Evolutionary conservation across 2,113 vertebrate species (phyloP), one percentile per base, ranked within the genome.

Genomic region (Catharus bicknelli): DNA sequence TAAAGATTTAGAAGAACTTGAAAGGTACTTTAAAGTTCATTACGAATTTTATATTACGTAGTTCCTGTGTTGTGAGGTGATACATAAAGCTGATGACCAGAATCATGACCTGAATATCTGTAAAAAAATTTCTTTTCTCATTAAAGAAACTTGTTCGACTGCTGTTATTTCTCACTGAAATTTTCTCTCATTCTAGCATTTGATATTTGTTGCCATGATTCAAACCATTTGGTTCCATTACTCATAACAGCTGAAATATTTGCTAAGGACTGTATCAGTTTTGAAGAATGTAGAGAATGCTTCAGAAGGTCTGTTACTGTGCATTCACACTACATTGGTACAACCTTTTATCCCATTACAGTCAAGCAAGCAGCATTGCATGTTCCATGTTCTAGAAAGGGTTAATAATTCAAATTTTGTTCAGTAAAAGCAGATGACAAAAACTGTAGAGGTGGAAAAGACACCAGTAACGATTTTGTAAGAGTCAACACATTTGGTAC

Each of bases 191-290:
- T 29, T 29, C 38, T 54, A 82, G 34, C 25, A 83, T 29, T 50
- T 64, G 25, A 38, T 74, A 36, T 43, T 67, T 95, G 29, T 67
- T 95, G 22, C 45, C 9, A 9, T 82, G 54, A 40, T 64, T 82
- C 43, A 75, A 93, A 53, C n/a, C 17, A 40, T 86, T 94, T 92
- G 47, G 9, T 92, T 93, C 58, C 43, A 18, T 83, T 90, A 61
- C 43, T 90, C 8, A 7, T 88, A 70, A 27, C 48, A 88, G 64
- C 19, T 57, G 64, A 95, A 91, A 77, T 88, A 75, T 73, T 96
- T 45, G 76, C 30, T 77, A 51, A 75, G 61, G 48, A 23, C 27
- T 78, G 3, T 70, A 78, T 67, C 57, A 40, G 27, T 92, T 93
- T 62, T 93, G 57, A 83, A 83, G 72, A 91, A 78, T 14, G 20